A percentile compares a stretch with the other conserved stretches of the same genome.
phyloP scores from a whole-genome alignment of 2,797 vertebrate species.

The Ispidina picta region DNA sequence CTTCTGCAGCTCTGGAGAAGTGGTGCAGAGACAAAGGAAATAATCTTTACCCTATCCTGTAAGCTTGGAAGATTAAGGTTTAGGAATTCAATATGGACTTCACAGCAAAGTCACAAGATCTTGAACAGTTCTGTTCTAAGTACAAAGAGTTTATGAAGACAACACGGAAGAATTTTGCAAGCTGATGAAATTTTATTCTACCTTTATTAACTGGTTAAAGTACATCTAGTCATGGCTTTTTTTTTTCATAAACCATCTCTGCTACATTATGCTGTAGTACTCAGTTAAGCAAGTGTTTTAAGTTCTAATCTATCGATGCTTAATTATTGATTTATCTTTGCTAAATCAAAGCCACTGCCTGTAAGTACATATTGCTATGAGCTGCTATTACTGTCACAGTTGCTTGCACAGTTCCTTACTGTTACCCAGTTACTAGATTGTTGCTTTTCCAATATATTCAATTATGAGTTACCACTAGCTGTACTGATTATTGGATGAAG shows the following conservation, averaged over 20 bases:
- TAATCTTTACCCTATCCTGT: background rate
- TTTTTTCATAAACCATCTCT: background rate
- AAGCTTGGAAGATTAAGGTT: background rate
- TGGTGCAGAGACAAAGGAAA: background rate
- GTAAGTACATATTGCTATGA: background rate
- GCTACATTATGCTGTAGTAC: background rate
- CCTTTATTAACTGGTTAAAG: background rate
- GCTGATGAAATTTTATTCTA: background rate
- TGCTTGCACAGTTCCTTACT: background rate
- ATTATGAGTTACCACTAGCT: background rate
- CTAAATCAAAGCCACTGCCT: background rate
- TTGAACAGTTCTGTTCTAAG: background rate
- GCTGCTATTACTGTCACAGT: background rate
- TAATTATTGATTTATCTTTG: background rate
- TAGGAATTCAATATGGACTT: background rate
- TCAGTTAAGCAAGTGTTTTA: background rate
- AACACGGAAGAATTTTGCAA: background rate
- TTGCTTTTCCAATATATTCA: background rate
- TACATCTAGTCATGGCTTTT: background rate
- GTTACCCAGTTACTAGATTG: fast-evolving
- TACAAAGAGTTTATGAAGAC: background rate
- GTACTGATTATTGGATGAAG: background rate
- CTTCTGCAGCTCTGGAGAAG: background rate
- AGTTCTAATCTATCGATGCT: background rate
- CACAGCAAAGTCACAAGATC: background rate